These are phyloP conservation scores for Nerophis lumbriciformis DNA, from an alignment of 2,113 vertebrate species.

Conservation along the genomic window DNA sequence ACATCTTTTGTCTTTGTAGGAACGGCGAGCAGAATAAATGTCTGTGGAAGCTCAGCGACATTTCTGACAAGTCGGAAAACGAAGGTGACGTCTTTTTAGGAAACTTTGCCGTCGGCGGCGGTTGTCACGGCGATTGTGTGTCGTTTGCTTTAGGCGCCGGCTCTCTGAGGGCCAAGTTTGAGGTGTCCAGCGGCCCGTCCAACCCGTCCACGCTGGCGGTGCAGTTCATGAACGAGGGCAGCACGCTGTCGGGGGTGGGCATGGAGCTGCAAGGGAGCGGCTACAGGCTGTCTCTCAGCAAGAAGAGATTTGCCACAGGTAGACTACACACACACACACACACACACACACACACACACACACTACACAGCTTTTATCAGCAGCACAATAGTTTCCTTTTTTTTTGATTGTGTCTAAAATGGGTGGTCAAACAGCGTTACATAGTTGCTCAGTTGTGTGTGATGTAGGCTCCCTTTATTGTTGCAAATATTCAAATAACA, in stretches of 20 bases:
- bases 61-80: conserved; percentile 96
- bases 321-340: conserved; percentile 25
- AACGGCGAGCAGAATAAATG: conserved; percentile 93
- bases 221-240: conserved; percentile 90
- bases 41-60: conserved; percentile 88
- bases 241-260: conserved; percentile 88
- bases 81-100: conserved; percentile 73
- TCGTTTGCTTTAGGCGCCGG: conserved; percentile 78
- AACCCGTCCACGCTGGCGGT: conserved; percentile 89
- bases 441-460: too few species aligned
- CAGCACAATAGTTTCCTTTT: too few species aligned
- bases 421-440: too few species aligned
- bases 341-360: background rate
- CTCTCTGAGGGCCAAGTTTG: conserved; percentile 93
- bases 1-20: conserved; percentile 64
- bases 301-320: conserved; percentile 96
- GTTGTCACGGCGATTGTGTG: background rate
- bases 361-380: too few species aligned
- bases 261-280: conserved; percentile 87
- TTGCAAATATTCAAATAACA: too few species aligned
- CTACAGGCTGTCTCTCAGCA: conserved; percentile 89
- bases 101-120: background rate
- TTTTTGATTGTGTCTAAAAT: too few species aligned
- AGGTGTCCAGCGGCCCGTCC: conserved; percentile 87
- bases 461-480: too few species aligned